Percentiles rank a stretch among this genome's conserved stretches.
Evolutionary conservation across 1,140 invertebrate species (phyloP).

Genomic region (Metopolophium dirhodum): DNA sequence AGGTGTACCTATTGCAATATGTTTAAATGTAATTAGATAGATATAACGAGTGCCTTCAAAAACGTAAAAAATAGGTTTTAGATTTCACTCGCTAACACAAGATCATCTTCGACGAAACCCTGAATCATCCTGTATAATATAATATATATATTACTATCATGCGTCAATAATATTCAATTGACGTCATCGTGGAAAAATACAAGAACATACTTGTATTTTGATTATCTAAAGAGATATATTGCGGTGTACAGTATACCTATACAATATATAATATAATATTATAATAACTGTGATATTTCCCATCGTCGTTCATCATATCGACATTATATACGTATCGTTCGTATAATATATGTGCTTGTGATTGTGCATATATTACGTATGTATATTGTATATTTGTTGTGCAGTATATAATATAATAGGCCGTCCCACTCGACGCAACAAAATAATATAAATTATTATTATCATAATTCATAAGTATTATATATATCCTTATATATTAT

Average conservation of each 20-base stretch:
- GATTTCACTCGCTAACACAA: background rate
- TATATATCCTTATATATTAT: no score
- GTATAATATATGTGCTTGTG: background rate
- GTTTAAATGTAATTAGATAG: background rate
- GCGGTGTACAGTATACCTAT: no score
- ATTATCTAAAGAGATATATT: slow-evolving; percentile 6
- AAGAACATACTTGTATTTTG: background rate
- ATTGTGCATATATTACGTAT: background rate
- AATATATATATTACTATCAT: background rate
- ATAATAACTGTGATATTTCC: background rate
- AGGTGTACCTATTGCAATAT: background rate
- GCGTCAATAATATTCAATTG: slow-evolving; percentile 11
- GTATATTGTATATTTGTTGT: background rate
- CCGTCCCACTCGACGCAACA: background rate
- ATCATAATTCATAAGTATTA: background rate
- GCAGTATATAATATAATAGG: background rate
- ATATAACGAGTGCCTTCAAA: background rate
- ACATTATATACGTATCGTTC: background rate
- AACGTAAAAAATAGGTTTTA: background rate
- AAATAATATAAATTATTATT: background rate
- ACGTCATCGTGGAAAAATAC: background rate
- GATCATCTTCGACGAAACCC: background rate
- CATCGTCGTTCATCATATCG: background rate
- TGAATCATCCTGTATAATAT: background rate
- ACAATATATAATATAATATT: no score